These are phyloP conservation scores for Ectropis grisescens DNA, from an alignment of 1,140 invertebrate genomes.

Conservation along the genomic window DNA sequence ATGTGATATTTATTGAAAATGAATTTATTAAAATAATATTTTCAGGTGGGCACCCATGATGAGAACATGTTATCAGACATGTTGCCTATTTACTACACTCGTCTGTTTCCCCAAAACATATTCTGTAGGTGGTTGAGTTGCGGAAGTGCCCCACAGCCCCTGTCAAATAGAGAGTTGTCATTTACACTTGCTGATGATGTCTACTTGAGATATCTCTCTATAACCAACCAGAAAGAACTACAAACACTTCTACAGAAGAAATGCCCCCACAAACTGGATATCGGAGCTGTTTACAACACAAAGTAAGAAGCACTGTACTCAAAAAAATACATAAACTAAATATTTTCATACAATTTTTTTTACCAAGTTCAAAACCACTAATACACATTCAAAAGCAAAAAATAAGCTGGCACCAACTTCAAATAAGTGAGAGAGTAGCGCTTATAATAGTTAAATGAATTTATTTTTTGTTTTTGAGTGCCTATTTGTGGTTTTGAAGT, in stretches of 20 bases:
- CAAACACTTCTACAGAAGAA: conserved; percentile 83
- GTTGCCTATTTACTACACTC: conserved; percentile 88
- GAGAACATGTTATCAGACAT: conserved; percentile 73
- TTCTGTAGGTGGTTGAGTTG: conserved; percentile 93
- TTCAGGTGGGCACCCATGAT: conserved; percentile 44
- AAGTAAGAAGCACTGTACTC: too few relatives aligned
- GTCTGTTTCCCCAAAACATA: conserved; percentile 88
- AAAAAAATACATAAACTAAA: too few relatives aligned
- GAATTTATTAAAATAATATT: conserved; percentile 4
- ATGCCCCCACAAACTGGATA: conserved; percentile 94
- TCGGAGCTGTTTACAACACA: conserved; percentile 91
- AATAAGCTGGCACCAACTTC: too few relatives aligned
- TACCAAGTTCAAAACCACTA: too few relatives aligned
- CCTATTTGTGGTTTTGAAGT: too few relatives aligned
- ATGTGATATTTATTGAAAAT: conserved; percentile 3
- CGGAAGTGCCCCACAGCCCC: conserved; percentile 81
- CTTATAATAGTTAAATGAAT: too few relatives aligned
- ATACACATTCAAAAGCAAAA: too few relatives aligned
- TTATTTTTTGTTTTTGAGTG: too few relatives aligned
- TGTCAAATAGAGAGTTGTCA: conserved; percentile 92
- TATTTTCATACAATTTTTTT: too few relatives aligned
- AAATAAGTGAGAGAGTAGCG: too few relatives aligned
- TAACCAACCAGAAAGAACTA: conserved; percentile 84
- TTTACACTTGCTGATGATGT: conserved; percentile 96
- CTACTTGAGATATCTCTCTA: conserved; percentile 94